Evolutionary conservation across 1,140 invertebrate species (phyloP).

Genomic region (Tribolium madens): DNA sequence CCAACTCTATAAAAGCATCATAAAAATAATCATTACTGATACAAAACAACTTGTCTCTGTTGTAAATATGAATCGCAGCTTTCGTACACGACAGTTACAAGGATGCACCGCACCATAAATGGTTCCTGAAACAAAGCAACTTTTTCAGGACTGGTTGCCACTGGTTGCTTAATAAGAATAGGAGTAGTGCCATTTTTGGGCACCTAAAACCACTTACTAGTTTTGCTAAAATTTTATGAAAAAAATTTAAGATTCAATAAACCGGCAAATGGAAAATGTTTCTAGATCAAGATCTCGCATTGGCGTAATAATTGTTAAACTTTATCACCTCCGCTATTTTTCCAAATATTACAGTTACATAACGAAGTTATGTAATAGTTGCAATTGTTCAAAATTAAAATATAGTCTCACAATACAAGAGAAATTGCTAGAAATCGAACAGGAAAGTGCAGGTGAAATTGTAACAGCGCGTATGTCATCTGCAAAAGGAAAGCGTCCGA

Average conservation of each 20-base stretch:
- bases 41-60: conserved; percentile 1
- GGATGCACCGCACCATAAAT: neutral
- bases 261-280: no score
- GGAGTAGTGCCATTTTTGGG: neutral
- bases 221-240: no score
- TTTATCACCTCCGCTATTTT: neutral
- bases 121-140: neutral
- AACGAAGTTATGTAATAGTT: neutral
- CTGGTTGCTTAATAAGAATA: neutral
- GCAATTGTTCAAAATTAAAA: conserved; percentile 28
- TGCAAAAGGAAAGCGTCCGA: conserved; percentile 59
- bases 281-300: conserved; percentile 17
- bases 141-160: neutral
- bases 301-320: conserved; percentile 12
- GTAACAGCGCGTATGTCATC: conserved; percentile 59
- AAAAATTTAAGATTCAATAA: no score
- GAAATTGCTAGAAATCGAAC: conserved; percentile 62
- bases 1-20: conserved; percentile 4
- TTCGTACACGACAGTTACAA: neutral
- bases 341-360: neutral
- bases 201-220: no score
- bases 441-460: conserved; percentile 62
- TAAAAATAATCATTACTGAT: conserved; percentile 3
- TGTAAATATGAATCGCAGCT: neutral
- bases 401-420: conserved; percentile 46